Base-by-base conservation (phyloP, 2,888 invertebrate genomes). In the Julus scanicus region DNA sequence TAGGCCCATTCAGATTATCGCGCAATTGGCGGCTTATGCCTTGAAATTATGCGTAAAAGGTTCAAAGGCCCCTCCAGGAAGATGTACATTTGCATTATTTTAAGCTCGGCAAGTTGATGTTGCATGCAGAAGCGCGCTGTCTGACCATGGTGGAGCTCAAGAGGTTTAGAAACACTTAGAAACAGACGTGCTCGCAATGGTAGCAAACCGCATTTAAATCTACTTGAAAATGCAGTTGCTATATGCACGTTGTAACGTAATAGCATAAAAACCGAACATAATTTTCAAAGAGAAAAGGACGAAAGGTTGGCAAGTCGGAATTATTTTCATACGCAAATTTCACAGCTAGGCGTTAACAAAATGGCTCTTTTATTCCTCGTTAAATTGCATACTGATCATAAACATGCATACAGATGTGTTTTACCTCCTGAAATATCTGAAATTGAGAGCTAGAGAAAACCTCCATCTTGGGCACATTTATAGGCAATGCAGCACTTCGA, bases 131-230 rank as follows among this genome's bases (percentile, higher is more conserved):
- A n/a, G 20, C 20, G 63, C 63, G 20, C 63, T 29, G 71, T 29
- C 71, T 71, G 71, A 71, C 71, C 71, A 71, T 29, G 20, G 71
- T 9, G 71, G 8, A 29, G 29, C 29, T 71, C 29, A 9, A 71
- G 71, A 71, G 71, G 71, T 71, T 71, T 11, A 29, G 29, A 71
- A 71, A 71, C 71, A 71, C 71, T 71, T 71, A 71, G 71, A 71
- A 71, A 71, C 71, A 71, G 71, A 71, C 71, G 71, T 71, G 71
- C 71, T 71, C 71, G 71, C 71, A 71, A 71, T 71, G 71, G 71
- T 71, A 29, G 71, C 71, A 71, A 71, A 71, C 71, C 29, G 71
- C 71, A 29, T 71, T 71, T 20, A 71, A 71, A 71, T 71, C 71
- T 71, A 71, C 71, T 71, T 71, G 71, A 71, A 71, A 71, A 71